These are phyloP conservation scores for Oryzias woworae DNA, from an alignment of 2,113 vertebrate species.

Conservation along the genomic window DNA sequence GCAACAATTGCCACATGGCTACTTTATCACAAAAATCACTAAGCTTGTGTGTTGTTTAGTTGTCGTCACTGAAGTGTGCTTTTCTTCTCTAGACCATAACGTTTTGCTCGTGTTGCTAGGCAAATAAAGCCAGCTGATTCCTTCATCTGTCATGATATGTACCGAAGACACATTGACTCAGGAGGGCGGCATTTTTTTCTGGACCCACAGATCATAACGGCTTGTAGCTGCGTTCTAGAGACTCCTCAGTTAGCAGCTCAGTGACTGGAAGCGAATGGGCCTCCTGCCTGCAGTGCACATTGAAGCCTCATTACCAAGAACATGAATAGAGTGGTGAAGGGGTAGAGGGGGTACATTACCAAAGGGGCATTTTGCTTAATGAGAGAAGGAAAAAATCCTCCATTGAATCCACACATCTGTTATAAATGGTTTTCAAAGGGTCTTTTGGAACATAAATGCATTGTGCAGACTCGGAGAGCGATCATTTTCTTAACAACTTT, in stretches of 20 bases:
- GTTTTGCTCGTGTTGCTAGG: constrained; percentile 12
- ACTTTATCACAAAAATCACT: background rate
- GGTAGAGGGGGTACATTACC: constrained; percentile 22
- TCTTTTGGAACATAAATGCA: constrained; percentile 15
- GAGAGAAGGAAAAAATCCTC: constrained; percentile 13
- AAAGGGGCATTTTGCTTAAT: constrained; percentile 39
- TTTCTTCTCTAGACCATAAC: constrained; percentile 3
- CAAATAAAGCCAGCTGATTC: constrained; percentile 18
- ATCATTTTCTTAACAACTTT: constrained; percentile 13
- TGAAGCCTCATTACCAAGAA: constrained; percentile 49
- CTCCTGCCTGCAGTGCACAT: constrained; percentile 28
- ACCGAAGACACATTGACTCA: constrained; percentile 5
- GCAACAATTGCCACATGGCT: background rate
- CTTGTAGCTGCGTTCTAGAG: constrained; percentile 27
- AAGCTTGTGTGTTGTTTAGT: background rate
- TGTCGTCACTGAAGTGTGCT: background rate
- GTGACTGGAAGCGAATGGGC: constrained; percentile 30
- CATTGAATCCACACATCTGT: constrained; percentile 10
- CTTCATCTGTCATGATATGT: constrained; percentile 27
- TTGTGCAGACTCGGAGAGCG: background rate
- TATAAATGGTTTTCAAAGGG: constrained; percentile 6
- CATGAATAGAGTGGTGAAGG: constrained; percentile 41
- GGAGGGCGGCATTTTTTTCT: constrained; percentile 24
- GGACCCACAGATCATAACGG: constrained; percentile 34
- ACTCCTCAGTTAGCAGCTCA: constrained; percentile 31